Base-by-base conservation (phyloP, 1,140 invertebrate species). In the Asbolus verrucosus region DNA sequence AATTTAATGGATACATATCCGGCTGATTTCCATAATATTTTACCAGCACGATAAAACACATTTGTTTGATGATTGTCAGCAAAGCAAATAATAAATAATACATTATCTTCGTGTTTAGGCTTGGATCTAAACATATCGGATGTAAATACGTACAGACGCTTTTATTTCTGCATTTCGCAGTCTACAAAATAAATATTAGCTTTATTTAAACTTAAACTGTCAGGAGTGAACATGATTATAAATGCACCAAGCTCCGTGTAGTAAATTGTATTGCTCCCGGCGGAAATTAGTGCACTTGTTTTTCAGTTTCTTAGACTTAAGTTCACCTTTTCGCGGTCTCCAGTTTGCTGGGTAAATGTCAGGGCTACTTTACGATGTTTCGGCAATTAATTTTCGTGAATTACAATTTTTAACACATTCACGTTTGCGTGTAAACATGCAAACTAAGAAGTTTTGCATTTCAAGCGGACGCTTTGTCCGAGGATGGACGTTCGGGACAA, bases 251-350 rank as follows among this genome's bases (percentile, higher is more conserved):
- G 14, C n/a, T 46, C 46, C 46, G 46, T 54, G 19, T 21, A 24
- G 27, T 54, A 54, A 54, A 54, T 54, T 27, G 27, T 54, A 54
- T 54, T 21, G 46, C 27, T 54, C 46, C 46, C 46, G 46, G 13
- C 46, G 46, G 46, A 54, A 54, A 54, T 54, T 54, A 54, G 46
- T 54, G 19, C 46, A 54, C 19, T 27, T 54, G 46, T n/a, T 54
- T 30, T 54, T 54, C 21, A 16, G 13, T 43, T 43, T 16, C 39
- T 3, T 24, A 30, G 9, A 5, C 4, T 30, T 5, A 30, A 30
- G 27, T n/a, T n/a, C n/a, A n/a, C n/a, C n/a, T n/a, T n/a, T n/a
- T n/a, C n/a, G n/a, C n/a, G n/a, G n/a, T n/a, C n/a, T n/a, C n/a
- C n/a, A n/a, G n/a, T n/a, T n/a, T n/a, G n/a, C n/a, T n/a, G n/a